These are phyloP conservation scores for Portevinia maculata DNA, from an alignment of 2,888 invertebrate species.

Conservation along the genomic window DNA sequence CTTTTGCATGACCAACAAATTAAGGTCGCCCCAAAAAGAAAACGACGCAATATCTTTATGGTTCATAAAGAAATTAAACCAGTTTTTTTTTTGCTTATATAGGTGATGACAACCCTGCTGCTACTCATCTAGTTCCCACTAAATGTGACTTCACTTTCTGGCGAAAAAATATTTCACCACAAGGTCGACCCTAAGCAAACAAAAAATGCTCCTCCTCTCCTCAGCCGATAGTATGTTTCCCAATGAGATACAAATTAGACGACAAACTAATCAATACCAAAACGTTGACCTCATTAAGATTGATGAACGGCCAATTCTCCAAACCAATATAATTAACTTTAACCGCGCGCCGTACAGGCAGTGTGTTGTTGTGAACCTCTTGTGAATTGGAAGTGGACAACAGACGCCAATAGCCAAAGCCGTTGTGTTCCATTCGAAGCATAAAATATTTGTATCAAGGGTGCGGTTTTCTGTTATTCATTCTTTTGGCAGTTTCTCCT, in stretches of 20 bases:
- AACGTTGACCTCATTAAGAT: neutral
- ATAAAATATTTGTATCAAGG: conserved; percentile 20
- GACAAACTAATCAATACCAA: conserved; percentile 4
- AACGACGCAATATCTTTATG: no score
- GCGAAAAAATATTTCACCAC: neutral
- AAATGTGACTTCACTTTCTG: conserved; percentile 21
- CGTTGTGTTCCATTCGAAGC: conserved; percentile 16
- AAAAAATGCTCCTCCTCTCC: neutral
- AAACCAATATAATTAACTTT: conserved; percentile 5
- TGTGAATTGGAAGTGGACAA: conserved; percentile 2
- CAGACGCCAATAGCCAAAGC: neutral
- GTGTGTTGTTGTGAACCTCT: no score
- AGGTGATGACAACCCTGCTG: neutral
- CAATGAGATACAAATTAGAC: neutral
- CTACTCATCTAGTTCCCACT: neutral
- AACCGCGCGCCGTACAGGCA: neutral
- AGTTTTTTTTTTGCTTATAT: neutral
- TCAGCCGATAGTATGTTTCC: neutral
- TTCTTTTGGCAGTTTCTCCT: conserved; percentile 31
- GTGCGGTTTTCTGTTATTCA: conserved; percentile 38
- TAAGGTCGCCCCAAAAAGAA: neutral
- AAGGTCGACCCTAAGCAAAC: conserved; percentile 3
- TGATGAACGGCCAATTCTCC: neutral
- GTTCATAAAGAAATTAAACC: neutral
- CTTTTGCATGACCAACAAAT: neutral